These are phyloP conservation scores for Automeris io DNA, from an alignment of 2,888 invertebrate genomes.

Conservation along the genomic window DNA sequence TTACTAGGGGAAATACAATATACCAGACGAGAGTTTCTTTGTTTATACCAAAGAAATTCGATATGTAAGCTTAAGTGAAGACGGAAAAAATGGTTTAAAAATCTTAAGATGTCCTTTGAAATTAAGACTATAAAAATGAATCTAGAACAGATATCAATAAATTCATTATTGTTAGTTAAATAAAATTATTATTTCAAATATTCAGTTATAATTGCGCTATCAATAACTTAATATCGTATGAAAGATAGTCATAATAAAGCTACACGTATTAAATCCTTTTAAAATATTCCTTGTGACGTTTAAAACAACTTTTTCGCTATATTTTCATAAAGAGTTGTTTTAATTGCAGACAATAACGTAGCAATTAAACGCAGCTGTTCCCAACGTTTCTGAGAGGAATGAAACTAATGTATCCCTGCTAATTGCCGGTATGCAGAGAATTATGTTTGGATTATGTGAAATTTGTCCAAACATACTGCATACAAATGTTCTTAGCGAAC, in stretches of 20 bases:
- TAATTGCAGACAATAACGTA: constrained; percentile 3
- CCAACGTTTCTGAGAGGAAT: constrained; percentile 1
- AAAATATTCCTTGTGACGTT: background rate
- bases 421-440: constrained; percentile 7
- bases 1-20: constrained; percentile 45
- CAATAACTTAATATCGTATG: too few species aligned
- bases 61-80: background rate
- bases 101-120: too few species aligned
- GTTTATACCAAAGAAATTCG: constrained; percentile 26
- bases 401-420: background rate
- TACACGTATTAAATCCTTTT: background rate
- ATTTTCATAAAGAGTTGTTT: constrained; percentile 2
- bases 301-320: background rate
- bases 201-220: too few species aligned
- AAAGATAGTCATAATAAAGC: too few species aligned
- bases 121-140: too few species aligned
- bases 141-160: too few species aligned
- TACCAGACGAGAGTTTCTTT: constrained; percentile 43
- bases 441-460: background rate
- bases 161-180: too few species aligned
- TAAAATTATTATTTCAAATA: too few species aligned
- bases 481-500: too few species aligned
- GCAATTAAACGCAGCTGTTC: constrained; percentile 3
- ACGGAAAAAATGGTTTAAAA: too few species aligned
- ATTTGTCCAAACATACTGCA: background rate